These are phyloP conservation scores for Nothoprocta pentlandii DNA, from an alignment of 2,113 vertebrate species.

Conservation along the genomic window DNA sequence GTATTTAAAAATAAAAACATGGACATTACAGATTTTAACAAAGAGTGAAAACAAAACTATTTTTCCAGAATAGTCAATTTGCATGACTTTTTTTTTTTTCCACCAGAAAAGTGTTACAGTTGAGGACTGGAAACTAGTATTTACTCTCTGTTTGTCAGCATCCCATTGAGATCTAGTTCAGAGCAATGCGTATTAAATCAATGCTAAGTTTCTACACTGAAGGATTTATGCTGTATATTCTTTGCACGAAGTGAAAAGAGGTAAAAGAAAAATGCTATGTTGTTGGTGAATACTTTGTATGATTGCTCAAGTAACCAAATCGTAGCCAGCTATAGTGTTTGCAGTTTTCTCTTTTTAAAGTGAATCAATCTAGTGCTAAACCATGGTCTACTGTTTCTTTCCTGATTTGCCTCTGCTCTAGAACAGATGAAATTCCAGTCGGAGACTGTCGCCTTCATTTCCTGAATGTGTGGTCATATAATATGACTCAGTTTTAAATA, in stretches of 20 bases:
- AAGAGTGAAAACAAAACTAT: neutral
- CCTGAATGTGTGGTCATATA: constrained; percentile 1
- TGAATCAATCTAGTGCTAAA: constrained; percentile 34
- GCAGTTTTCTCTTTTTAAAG: constrained; percentile 8
- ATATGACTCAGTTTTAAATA: neutral
- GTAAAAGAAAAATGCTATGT: neutral
- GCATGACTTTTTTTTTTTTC: neutral
- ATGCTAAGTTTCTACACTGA: neutral
- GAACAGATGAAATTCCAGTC: constrained; percentile 60
- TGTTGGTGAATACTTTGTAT: neutral
- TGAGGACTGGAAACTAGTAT: neutral
- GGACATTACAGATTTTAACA: neutral
- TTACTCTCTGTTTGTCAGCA: neutral
- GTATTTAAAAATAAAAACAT: neutral
- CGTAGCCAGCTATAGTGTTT: neutral
- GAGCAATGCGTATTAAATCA: neutral
- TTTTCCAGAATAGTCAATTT: neutral
- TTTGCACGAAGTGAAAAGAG: constrained; percentile 3
- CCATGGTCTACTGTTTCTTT: neutral
- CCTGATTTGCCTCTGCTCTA: neutral
- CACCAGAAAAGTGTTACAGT: neutral
- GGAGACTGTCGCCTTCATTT: constrained; percentile 23
- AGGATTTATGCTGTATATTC: neutral
- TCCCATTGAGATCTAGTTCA: neutral
- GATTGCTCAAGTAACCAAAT: neutral